A percentile compares a stretch with the other conserved stretches of the same genome.
Conservation (phyloP, 2,888 invertebrate species). For the Drosophila siamana region DNA sequence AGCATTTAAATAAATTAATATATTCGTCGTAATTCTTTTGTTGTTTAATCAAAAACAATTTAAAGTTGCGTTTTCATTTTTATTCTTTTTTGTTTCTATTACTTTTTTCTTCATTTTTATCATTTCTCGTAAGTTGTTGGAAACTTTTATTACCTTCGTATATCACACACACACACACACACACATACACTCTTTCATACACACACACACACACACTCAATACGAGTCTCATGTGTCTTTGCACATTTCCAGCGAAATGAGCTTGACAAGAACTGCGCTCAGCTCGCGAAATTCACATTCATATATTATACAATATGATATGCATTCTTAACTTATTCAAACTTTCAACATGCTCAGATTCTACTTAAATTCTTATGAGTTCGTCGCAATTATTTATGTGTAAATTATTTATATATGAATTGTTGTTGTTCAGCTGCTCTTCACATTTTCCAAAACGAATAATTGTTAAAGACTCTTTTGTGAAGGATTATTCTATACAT, state of each 20-base stretch:
- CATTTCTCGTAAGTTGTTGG: constrained; percentile 34
- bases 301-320: constrained; percentile 6
- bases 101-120: constrained; percentile 12
- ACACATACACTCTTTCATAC: constrained; percentile 28
- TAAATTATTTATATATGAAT: background rate
- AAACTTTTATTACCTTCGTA: constrained; percentile 76
- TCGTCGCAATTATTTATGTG: constrained; percentile 12
- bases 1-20: constrained; percentile 78
- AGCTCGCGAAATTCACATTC: constrained; percentile 1
- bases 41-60: constrained; percentile 68
- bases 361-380: constrained; percentile 19
- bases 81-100: constrained; percentile 15
- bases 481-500: background rate
- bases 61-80: constrained; percentile 43
- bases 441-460: background rate
- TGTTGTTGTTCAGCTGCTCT: background rate
- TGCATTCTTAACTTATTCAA: constrained; percentile 2
- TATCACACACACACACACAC: constrained; percentile 40
- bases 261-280: background rate
- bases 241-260: background rate
- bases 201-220: constrained; percentile 26
- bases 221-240: constrained; percentile 1
- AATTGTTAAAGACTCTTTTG: background rate
- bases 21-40: constrained; percentile 41
- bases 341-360: constrained; percentile 12